phyloP scores from a whole-genome alignment of 2,888 invertebrate species.

The Lasioglossum villosulum region DNA sequence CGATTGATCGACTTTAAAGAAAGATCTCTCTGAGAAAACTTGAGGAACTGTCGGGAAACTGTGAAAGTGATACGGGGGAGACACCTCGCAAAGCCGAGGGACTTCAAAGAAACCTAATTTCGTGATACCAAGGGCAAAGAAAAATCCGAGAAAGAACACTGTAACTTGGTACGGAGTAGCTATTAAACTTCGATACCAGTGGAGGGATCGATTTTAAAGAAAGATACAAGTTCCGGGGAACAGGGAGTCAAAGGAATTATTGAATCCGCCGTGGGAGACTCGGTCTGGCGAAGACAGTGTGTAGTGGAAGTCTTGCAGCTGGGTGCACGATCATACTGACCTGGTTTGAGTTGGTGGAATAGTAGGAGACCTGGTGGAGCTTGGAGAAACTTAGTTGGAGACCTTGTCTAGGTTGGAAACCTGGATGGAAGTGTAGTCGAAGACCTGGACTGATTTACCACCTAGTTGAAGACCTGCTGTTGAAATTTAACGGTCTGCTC shows the following conservation, averaged over 20 bases:
- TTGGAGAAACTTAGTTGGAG: neutral
- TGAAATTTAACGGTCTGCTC: too few species aligned
- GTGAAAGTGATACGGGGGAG: neutral
- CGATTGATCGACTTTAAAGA: slow-evolving; percentile 1
- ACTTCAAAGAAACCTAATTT: neutral
- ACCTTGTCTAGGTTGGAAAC: neutral
- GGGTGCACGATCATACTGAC: neutral
- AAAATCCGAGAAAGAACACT: neutral
- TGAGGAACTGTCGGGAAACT: neutral
- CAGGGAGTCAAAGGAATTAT: neutral
- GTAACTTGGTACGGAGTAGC: neutral
- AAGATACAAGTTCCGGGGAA: neutral
- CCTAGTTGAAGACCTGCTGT: neutral
- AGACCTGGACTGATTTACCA: neutral
- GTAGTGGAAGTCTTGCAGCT: neutral
- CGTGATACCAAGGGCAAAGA: neutral
- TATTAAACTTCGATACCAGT: slow-evolving; percentile 6
- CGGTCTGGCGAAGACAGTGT: neutral
- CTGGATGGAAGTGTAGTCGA: neutral
- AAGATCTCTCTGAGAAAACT: neutral
- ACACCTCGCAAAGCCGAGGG: neutral
- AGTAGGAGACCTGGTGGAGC: neutral
- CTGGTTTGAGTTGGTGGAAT: neutral
- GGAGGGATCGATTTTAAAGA: neutral
- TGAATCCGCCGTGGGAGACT: neutral